Evolutionary conservation across 2,888 invertebrate genomes (phyloP).

Genomic region (Caenorhabditis zanzibari): DNA sequence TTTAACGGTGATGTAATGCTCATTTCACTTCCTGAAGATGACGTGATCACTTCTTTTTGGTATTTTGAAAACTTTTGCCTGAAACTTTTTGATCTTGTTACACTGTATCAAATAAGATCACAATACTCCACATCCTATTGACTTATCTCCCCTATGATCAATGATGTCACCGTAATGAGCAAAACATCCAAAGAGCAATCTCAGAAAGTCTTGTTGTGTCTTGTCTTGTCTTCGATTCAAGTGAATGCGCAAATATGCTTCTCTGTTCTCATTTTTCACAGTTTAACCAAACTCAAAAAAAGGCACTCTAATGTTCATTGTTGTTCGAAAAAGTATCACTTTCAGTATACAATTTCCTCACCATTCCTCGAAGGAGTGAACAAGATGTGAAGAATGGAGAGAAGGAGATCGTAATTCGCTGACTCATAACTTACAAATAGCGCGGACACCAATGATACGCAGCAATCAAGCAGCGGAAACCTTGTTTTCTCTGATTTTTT

Average conservation of each 20-base stretch:
- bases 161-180: slow-evolving; percentile 51
- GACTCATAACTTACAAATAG: slow-evolving; percentile 61
- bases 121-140: slow-evolving; percentile 4
- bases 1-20: too few species aligned
- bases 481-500: slow-evolving; percentile 33
- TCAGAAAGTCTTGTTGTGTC: slow-evolving; percentile 45
- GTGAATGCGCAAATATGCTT: slow-evolving; percentile 54
- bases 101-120: too few species aligned
- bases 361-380: slow-evolving; percentile 23
- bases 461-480: slow-evolving; percentile 42
- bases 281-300: slow-evolving; percentile 32
- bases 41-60: too few species aligned
- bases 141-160: slow-evolving; percentile 29
- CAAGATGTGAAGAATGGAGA: slow-evolving; percentile 19
- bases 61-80: too few species aligned
- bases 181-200: slow-evolving; percentile 32
- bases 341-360: slow-evolving; percentile 35
- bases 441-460: slow-evolving; percentile 50
- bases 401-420: slow-evolving; percentile 62
- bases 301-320: slow-evolving; percentile 16
- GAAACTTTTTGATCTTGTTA: too few species aligned
- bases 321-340: slow-evolving; percentile 56
- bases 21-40: too few species aligned
- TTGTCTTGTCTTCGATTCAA: slow-evolving; percentile 36
- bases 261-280: slow-evolving; percentile 53